Percentiles rank a stretch among this genome's conserved stretches.
Evolutionary conservation across 2,113 vertebrate genomes (phyloP).

Genomic region (Mellivora capensis): DNA sequence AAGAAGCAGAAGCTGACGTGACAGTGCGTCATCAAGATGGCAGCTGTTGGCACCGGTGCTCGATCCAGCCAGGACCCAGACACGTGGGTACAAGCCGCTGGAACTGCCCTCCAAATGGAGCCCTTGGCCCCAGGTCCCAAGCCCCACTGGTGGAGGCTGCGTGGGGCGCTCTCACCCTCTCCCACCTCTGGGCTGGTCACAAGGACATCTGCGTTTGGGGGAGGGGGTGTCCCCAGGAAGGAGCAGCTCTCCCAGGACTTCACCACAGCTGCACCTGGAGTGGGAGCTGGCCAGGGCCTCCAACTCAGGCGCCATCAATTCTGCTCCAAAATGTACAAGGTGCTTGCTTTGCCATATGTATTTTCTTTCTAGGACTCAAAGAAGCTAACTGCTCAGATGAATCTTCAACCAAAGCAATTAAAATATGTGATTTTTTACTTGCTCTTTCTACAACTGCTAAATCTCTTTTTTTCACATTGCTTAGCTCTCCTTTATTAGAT

Average conservation of each 20-base stretch:
- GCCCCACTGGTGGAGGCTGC: neutral
- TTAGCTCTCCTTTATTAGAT: neutral
- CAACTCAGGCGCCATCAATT: neutral
- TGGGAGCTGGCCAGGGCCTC: neutral
- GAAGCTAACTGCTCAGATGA: neutral
- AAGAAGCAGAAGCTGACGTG: neutral
- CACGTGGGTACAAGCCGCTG: rapidly evolving
- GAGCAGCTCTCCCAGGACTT: neutral
- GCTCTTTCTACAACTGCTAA: neutral
- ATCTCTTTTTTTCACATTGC: neutral
- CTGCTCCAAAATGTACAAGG: neutral
- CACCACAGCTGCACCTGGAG: neutral
- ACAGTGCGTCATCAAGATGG: too few relatives aligned
- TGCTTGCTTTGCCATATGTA: neutral
- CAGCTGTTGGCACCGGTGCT: neutral
- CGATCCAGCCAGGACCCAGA: neutral
- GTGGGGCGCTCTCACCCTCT: rapidly evolving
- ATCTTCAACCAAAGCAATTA: neutral
- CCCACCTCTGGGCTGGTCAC: neutral
- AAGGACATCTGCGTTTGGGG: neutral
- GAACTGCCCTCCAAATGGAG: neutral
- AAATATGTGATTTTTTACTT: neutral
- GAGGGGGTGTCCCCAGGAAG: neutral
- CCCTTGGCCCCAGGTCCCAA: neutral
- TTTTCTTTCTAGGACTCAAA: neutral